These are phyloP conservation scores for Drosophila cyrtoloma DNA, from an alignment of 2,888 invertebrate species.

Conservation along the genomic window DNA sequence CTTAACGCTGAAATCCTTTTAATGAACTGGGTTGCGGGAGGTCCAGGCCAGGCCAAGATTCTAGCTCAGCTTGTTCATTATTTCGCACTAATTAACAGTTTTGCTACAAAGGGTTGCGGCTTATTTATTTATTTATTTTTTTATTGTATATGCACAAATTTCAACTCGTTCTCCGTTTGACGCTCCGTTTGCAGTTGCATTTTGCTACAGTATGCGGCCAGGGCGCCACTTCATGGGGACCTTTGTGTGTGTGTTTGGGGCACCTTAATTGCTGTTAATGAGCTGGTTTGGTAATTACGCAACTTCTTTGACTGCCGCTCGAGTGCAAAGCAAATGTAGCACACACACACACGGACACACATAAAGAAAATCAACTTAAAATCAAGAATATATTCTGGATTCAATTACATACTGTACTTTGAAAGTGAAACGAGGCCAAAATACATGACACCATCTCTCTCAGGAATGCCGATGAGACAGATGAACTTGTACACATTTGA, in stretches of 20 bases:
- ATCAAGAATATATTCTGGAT: neutral
- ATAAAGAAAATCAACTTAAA: neutral
- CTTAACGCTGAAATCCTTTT: constrained; percentile 25
- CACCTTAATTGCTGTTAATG: constrained; percentile 77
- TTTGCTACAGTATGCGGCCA: neutral
- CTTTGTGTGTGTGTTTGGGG: constrained; percentile 17
- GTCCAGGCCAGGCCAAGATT: neutral
- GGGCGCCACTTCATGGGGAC: constrained; percentile 14
- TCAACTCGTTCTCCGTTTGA: neutral
- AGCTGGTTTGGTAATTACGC: constrained; percentile 72
- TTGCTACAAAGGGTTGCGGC: constrained; percentile 72
- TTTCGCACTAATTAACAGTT: constrained; percentile 77
- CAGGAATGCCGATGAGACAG: neutral
- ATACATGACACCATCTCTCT: neutral
- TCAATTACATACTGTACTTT: neutral
- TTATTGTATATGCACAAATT: neutral
- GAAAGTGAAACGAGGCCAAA: neutral
- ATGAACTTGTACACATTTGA: neutral
- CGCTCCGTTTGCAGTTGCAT: neutral
- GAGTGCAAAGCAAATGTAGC: constrained; percentile 9
- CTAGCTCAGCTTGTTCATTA: constrained; percentile 59
- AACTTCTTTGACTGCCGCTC: constrained; percentile 48
- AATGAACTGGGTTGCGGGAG: neutral
- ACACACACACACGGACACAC: neutral
- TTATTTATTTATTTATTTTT: constrained; percentile 36